These are phyloP conservation scores for Erpornis zantholeuca DNA, from an alignment of 2,113 vertebrate genomes.

Conservation along the genomic window DNA sequence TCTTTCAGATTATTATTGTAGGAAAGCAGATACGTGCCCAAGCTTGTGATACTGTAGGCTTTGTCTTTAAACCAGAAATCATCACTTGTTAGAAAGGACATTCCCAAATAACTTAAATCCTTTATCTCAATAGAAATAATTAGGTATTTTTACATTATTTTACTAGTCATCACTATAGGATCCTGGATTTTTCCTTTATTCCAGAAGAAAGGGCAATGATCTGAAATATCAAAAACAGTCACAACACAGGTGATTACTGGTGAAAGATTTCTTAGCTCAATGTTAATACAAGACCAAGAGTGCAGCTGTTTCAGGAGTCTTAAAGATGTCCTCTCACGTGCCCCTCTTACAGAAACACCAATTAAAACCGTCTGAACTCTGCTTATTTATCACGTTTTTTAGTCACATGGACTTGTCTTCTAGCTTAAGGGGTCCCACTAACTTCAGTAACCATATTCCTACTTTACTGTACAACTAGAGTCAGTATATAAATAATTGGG, in stretches of 20 bases:
- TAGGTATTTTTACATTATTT: background rate
- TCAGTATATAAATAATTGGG: background rate
- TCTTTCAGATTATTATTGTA: background rate
- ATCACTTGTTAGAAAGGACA: background rate
- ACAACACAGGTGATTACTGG: fast-evolving
- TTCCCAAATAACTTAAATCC: background rate
- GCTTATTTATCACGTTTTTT: background rate
- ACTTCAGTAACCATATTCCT: background rate
- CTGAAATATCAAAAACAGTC: background rate
- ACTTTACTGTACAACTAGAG: background rate
- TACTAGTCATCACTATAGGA: background rate
- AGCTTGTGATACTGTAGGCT: background rate
- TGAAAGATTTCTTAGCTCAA: background rate
- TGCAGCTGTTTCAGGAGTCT: background rate
- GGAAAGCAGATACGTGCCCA: background rate
- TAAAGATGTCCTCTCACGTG: background rate
- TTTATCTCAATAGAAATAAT: background rate
- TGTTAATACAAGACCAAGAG: background rate
- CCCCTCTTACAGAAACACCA: background rate
- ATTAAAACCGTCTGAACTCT: background rate
- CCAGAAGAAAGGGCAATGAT: background rate
- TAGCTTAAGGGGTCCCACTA: background rate
- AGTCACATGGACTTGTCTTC: background rate
- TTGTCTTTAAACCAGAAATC: background rate
- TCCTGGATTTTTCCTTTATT: background rate